Base-by-base conservation (phyloP, 2,888 invertebrate species). In the Pseudococcus viburni region DNA sequence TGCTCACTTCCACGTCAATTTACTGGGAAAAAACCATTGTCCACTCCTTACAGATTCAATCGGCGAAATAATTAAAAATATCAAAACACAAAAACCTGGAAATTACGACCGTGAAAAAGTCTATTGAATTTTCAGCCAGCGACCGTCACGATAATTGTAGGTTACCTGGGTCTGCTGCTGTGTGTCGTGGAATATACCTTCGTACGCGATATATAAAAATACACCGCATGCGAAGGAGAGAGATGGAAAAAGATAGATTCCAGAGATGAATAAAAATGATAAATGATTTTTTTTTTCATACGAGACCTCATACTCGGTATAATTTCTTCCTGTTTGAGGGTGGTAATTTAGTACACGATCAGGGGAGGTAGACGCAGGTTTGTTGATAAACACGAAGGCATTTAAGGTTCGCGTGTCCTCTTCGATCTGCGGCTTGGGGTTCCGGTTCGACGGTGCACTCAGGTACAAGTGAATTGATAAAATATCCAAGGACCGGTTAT, bases 251-350 rank as follows among this genome's bases (percentile, higher is more conserved):
- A 77, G 11, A 15, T 77, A 17, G 39, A 4, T 73, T 42, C 42
- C 42, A 83, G 11, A 83, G 80, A 83, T 83, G 46, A 39, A 46
- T 83, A 46, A 46, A 83, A 83, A 83, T 83, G 80, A 83, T 83
- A 83, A 83, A 83, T 83, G 80, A 83, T 83, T 83, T 42, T 77
- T 77, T 77, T 55, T n/a, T 51, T 59, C 9, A 59, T n/a, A 59
- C 1, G 15, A 80, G 42, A 83, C 42, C 19, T 15, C 46, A 46
- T 83, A 73, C 11, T 12, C 68, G 68, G 11, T 0, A 73, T 73
- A 73, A 73, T 73, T 73, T 73, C 73, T 73, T 73, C 73, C 73
- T 73, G 33, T 73, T 73, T 33, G 73, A 73, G 73, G 73, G 73
- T 73, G 73, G 73, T 33, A 64, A 64, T 64, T 64, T 64, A 64